Percentiles rank a stretch among this genome's conserved stretches.
Evolutionary conservation across 2,797 vertebrate species (phyloP).

Genomic region (Molossus alvarezi): DNA sequence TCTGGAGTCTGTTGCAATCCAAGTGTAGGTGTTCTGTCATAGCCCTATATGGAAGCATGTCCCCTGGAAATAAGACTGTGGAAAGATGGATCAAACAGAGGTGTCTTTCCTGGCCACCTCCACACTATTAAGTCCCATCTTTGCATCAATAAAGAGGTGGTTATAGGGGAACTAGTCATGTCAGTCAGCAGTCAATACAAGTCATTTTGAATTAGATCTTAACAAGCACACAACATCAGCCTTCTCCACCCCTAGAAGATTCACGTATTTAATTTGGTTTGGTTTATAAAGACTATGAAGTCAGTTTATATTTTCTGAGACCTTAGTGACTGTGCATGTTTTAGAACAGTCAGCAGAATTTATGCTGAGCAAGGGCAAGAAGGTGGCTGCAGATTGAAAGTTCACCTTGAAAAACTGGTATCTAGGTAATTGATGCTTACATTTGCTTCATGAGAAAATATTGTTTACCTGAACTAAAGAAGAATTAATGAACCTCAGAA

Average conservation of each 20-base stretch:
- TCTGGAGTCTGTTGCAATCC: not conserved
- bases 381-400: not conserved
- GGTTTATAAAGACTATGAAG: not conserved
- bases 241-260: not conserved
- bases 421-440: not conserved
- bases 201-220: not conserved
- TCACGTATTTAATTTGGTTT: not conserved
- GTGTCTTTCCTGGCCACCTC: not conserved
- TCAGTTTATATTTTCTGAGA: not conserved
- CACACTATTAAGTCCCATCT: not conserved
- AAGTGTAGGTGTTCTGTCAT: not conserved
- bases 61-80: not conserved
- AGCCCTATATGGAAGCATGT: not conserved
- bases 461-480: not conserved
- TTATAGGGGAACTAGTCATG: not conserved
- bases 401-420: not conserved
- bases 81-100: not conserved
- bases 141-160: not conserved
- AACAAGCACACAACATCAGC: not conserved
- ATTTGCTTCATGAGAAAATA: not conserved
- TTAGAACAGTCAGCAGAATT: not conserved
- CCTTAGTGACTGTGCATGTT: not conserved
- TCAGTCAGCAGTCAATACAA: not conserved
- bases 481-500: not conserved
- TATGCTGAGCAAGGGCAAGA: not conserved